A percentile compares a stretch with the other conserved stretches of the same genome.
phyloP scores from a whole-genome alignment of 2,797 vertebrate species.

The Sebastes goodei region DNA sequence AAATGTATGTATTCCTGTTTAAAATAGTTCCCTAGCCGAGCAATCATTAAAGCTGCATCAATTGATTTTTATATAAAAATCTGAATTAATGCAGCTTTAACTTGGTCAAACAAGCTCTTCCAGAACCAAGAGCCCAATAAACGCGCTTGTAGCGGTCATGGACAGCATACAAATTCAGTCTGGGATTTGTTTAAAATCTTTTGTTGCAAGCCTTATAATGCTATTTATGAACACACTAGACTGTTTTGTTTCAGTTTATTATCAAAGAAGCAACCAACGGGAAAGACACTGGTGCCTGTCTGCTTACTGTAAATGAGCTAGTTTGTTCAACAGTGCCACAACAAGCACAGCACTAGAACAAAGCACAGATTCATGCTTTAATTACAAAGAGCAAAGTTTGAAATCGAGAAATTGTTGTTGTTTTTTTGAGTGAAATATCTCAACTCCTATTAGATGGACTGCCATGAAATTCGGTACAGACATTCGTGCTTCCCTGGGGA shows the following conservation, averaged over 20 bases:
- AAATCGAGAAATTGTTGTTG: accelerated
- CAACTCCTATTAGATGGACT: too few species aligned
- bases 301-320: not conserved
- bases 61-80: not conserved
- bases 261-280: not conserved
- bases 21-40: not conserved
- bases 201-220: not conserved
- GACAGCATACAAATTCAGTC: not conserved
- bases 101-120: not conserved
- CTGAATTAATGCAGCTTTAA: not conserved
- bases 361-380: not conserved
- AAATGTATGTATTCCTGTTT: not conserved
- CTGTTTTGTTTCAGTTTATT: not conserved
- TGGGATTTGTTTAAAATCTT: not conserved
- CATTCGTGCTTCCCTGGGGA: too few species aligned
- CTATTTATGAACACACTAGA: not conserved
- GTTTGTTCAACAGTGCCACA: not conserved
- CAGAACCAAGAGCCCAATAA: not conserved
- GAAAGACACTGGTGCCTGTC: not conserved
- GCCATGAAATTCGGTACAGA: too few species aligned
- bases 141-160: not conserved
- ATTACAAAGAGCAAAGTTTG: not conserved
- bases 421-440: too few species aligned
- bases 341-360: not conserved
- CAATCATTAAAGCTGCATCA: not conserved